Evolutionary conservation across 2,888 invertebrate species (phyloP).

Genomic region (Apotomis capreana): DNA sequence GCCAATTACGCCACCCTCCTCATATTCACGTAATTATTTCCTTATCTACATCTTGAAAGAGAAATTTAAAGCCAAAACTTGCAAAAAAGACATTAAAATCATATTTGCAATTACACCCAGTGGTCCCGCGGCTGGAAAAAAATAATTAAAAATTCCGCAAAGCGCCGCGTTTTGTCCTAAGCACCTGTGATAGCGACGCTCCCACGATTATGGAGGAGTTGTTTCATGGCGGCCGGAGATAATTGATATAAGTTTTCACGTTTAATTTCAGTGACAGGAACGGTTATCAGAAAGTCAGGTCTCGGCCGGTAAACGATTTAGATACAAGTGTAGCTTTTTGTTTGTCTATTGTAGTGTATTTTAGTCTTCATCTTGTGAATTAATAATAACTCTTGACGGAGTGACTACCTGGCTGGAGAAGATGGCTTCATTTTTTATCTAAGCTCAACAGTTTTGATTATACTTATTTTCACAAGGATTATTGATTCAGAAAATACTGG

Average conservation of each 20-base stretch:
- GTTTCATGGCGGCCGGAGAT: constrained; percentile 50
- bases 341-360: neutral
- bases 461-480: too few relatives aligned
- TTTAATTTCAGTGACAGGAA: constrained; percentile 31
- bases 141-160: constrained; percentile 35
- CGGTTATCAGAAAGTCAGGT: constrained; percentile 28
- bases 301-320: constrained; percentile 8
- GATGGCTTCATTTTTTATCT: too few relatives aligned
- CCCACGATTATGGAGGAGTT: constrained; percentile 60
- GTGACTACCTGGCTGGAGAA: too few relatives aligned
- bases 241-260: constrained; percentile 39
- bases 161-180: constrained; percentile 24
- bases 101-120: constrained; percentile 38
- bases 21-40: constrained; percentile 8
- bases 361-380: neutral
- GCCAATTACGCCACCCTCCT: constrained; percentile 20
- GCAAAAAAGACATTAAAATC: constrained; percentile 47
- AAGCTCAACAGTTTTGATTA: too few relatives aligned
- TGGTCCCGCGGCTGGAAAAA: constrained; percentile 22
- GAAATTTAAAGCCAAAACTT: constrained; percentile 35
- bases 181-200: constrained; percentile 52
- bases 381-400: neutral
- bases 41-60: constrained; percentile 27
- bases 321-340: neutral
- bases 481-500: too few relatives aligned